These are phyloP conservation scores for Drosophila lacertosa DNA, from an alignment of 1,140 invertebrate species.

Conservation along the genomic window DNA sequence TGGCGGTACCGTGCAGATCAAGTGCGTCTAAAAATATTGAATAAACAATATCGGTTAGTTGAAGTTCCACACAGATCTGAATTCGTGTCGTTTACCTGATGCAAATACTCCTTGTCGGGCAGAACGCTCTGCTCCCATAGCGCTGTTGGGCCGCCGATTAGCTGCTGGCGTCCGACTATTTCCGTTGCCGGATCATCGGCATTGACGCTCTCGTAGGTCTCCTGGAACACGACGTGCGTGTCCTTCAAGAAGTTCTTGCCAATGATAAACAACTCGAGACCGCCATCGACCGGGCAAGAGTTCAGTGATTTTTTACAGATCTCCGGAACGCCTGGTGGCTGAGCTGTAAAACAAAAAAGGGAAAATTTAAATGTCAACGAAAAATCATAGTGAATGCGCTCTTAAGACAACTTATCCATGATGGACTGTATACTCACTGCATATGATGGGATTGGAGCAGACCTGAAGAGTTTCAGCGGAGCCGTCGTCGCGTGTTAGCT, in stretches of 20 bases:
- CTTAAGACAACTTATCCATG: too few species aligned
- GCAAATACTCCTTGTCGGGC: constrained; percentile 93
- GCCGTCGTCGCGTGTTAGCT: constrained; percentile 90
- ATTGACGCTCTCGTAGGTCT: constrained; percentile 85
- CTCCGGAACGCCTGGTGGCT: constrained; percentile 97
- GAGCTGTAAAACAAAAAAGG: constrained; percentile 87
- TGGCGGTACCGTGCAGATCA: constrained; percentile 95
- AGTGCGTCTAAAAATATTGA: constrained; percentile 90
- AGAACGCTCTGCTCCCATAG: constrained; percentile 91
- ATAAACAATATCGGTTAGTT: neutral
- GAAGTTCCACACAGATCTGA: too few species aligned
- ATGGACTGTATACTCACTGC: constrained; percentile 95
- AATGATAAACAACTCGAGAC: constrained; percentile 96
- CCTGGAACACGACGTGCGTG: constrained; percentile 93
- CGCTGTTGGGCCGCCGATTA: constrained; percentile 78
- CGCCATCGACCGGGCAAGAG: constrained; percentile 91
- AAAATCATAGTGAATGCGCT: too few species aligned
- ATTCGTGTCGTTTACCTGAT: constrained; percentile 86
- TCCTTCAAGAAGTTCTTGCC: constrained; percentile 99
- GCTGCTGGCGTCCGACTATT: constrained; percentile 64
- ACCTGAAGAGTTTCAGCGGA: constrained; percentile 93
- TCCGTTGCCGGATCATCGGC: constrained; percentile 71
- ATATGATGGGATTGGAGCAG: constrained; percentile 96
- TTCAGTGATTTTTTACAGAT: constrained; percentile 96
- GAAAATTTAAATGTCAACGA: neutral